phyloP scores from a whole-genome alignment of 2,888 invertebrate species.

The Sceliomorpha sp. region DNA sequence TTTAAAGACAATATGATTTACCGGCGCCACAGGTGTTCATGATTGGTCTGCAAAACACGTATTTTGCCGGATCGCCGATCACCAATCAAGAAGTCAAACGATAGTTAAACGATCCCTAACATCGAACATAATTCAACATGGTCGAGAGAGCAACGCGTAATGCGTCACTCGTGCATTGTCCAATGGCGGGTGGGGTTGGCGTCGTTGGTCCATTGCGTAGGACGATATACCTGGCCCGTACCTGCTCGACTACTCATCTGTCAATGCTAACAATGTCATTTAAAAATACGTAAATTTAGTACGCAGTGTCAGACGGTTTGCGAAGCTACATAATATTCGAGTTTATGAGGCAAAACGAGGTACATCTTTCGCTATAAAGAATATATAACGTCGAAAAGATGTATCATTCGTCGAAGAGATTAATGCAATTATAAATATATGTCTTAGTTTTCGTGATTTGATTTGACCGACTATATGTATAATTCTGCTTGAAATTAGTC shows the following conservation, averaged over 20 bases:
- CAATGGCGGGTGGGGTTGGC: conserved; percentile 71
- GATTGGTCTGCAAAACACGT: conserved; percentile 42
- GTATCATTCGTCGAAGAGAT: too few species aligned
- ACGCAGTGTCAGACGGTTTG: conserved; percentile 14
- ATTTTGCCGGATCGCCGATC: conserved; percentile 52
- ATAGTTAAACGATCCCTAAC: conserved; percentile 65
- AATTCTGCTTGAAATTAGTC: too few species aligned
- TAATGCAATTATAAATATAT: too few species aligned
- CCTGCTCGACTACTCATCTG: conserved; percentile 47
- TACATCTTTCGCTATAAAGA: too few species aligned
- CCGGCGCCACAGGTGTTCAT: conserved; percentile 45
- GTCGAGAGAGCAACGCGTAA: conserved; percentile 62
- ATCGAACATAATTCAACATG: conserved; percentile 71
- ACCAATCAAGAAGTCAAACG: conserved; percentile 63
- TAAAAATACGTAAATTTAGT: conserved; percentile 48
- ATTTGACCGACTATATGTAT: too few species aligned
- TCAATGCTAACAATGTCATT: conserved; percentile 54
- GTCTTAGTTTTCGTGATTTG: too few species aligned
- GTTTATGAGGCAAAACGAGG: too few species aligned
- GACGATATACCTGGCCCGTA: conserved; percentile 72
- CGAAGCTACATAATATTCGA: conserved; percentile 41
- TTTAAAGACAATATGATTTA: conserved; percentile 40
- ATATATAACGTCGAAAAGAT: too few species aligned
- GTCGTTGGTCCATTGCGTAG: conserved; percentile 75
- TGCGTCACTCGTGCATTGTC: conserved; percentile 73